Base-by-base conservation (phyloP, 64 coral and sea anemone genomes). In the Porites australiensis region DNA sequence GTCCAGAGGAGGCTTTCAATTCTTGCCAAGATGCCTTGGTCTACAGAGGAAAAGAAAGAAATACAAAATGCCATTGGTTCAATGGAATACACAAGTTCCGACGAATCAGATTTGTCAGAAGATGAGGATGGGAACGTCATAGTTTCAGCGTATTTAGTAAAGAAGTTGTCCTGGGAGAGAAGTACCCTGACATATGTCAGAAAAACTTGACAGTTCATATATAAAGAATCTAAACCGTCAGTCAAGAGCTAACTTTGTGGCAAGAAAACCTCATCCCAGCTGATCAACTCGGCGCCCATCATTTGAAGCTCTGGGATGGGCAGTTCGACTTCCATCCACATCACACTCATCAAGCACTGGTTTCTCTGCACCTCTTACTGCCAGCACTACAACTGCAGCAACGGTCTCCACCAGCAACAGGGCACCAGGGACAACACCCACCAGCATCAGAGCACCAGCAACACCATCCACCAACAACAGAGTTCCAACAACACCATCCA, bases 91-190 rank as follows among this genome's bases (percentile, higher is more conserved):
- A 77, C 5, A 0, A 44, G 21, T 47, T 44, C 21, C 5, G 4
- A 77, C 47, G 74, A 77, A 47, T 45, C 23, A 11, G 74, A 77
- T 23, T 27, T 44, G 6, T 77, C 74, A 77, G 74, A 77, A 8
- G 44, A 22, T 0, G 74, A 77, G 45, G 22, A 77, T 48, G 74
- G 74, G 1, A 48, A 23, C 6, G 3, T 7, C 45, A 48, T 1
- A 45, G 23, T 77, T 27, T 45, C 6, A 48, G 74, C 2, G 9
- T 77, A 22, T 48, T 7, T 44, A 9, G 48, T 48, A 37, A 77
- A 77, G 47, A 77, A 77, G 74, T 44, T 77, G 44, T 14, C 3
- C 5, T 77, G 74, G 74, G 74, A 77, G 48, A 77, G 45, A 14
- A 22, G 12, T 19, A 7, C 74, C 5, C 22, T 77, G 6, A 5